Evolutionary conservation across 2,888 invertebrate species (phyloP).

Genomic region (Drosophila multiciliata): DNA sequence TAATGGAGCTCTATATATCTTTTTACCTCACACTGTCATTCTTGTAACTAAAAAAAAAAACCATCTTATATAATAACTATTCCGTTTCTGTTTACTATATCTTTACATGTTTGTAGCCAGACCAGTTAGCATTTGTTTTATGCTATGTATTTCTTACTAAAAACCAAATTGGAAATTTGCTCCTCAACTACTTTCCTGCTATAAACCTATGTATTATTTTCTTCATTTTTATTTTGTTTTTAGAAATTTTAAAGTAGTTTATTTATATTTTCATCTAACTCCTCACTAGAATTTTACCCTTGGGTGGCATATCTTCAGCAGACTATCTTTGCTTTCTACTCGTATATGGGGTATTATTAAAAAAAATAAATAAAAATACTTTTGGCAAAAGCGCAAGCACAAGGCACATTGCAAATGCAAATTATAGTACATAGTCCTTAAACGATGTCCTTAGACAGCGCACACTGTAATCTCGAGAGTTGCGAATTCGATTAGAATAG

Average conservation of each 20-base stretch:
- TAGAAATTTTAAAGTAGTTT: conserved; percentile 13
- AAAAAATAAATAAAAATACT: not conserved
- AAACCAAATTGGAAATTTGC: conserved; percentile 9
- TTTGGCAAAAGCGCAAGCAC: conserved; percentile 58
- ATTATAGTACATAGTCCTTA: conserved; percentile 47
- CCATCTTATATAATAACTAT: conserved; percentile 28
- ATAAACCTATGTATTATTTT: conserved; percentile 11
- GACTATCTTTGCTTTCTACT: conserved; percentile 15
- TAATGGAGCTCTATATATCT: conserved; percentile 12
- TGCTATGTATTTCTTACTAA: conserved; percentile 63
- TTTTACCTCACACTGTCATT: conserved; percentile 14
- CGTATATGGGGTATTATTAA: not conserved
- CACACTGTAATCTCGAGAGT: conserved; percentile 38
- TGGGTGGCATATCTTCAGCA: conserved; percentile 17
- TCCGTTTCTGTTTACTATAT: conserved; percentile 19
- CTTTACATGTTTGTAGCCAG: conserved; percentile 56
- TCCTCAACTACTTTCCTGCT: conserved; percentile 16
- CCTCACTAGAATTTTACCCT: conserved; percentile 13
- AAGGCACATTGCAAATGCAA: conserved; percentile 55
- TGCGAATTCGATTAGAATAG: conserved; percentile 11
- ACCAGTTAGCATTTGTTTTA: conserved; percentile 83
- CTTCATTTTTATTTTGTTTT: not conserved
- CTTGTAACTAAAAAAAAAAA: conserved; percentile 21
- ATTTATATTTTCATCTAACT: conserved; percentile 9
- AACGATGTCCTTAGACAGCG: conserved; percentile 32